Base-by-base conservation (phyloP, 1,140 invertebrate species). In the Acromyrmex echinatior region DNA sequence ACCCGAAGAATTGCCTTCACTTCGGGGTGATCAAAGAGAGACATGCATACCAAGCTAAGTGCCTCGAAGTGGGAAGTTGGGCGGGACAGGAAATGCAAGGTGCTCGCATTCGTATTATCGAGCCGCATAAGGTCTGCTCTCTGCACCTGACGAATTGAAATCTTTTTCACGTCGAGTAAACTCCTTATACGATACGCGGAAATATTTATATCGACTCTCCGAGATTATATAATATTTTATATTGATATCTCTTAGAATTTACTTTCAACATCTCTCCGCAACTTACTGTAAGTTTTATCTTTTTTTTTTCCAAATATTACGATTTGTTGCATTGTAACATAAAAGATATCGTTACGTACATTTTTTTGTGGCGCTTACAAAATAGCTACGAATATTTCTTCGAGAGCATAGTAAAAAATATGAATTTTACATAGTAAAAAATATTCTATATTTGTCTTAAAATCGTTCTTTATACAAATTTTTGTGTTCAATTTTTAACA, bases 41-140 rank as follows among this genome's bases (percentile, higher is more conserved):
- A 68, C 68, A 6, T 66, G n/a, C 68, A 70, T 45, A 18, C 28
- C 14, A 14, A 45, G 28, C 51, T 21, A 86, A 60, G 66, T 51
- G 79, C 31, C 18, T 25, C 56, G 25, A 80, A 35, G 65, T 21
- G 39, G 2, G 18, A 28, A 84, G 31, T 81, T 70, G 25, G 53
- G 60, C 35, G 73, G 25, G 18, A 76, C 45, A 86, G 86, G 74
- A 76, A 74, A 18, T 18, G 87, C 87, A 90, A 90, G 88, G 88
- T 90, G 88, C 58, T 56, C 16, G 25, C 84, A 78, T 89, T 70
- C 18, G 12, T 28, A 3, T 53, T 53, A 66, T 76, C 12, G 45
- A 51, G 28, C n/a, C 3, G n/a, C 1, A 14, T n/a, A 4, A 49
- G 14, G 12, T 39, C 45, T 28, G 12, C 49, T 66, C 3, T 58